Conservation (phyloP, 2,888 invertebrate genomes). For the Clivina fossor region DNA sequence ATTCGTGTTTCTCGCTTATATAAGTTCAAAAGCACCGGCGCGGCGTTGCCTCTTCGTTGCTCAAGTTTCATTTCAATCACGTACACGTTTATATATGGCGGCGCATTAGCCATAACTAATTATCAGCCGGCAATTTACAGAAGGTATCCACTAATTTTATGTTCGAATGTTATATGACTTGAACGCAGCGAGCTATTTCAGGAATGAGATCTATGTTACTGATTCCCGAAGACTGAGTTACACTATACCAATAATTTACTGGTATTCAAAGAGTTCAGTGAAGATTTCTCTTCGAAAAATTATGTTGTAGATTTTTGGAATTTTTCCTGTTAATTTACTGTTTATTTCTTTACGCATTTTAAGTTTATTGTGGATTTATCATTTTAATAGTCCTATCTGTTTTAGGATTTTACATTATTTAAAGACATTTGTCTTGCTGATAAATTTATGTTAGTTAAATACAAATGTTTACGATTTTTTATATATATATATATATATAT, state of each 20-base stretch:
- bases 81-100: conserved; percentile 22
- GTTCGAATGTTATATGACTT: conserved; percentile 16
- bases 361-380: no score
- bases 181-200: conserved; percentile 22
- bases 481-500: no score
- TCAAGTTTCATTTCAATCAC: conserved; percentile 28
- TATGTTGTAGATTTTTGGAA: conserved; percentile 19
- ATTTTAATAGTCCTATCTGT: no score
- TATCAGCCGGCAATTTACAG: conserved; percentile 26
- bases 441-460: no score
- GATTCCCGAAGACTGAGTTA: conserved; percentile 25
- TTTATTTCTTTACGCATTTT: no score
- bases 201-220: conserved; percentile 26
- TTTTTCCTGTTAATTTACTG: no score
- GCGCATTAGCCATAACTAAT: conserved; percentile 32
- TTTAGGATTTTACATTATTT: no score
- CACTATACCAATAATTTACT: conserved; percentile 17
- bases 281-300: no score
- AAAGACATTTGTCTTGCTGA: no score
- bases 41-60: conserved; percentile 12
- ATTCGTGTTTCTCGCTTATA: background rate
- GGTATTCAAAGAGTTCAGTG: conserved; percentile 10
- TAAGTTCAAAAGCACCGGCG: conserved; percentile 22
- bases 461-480: no score
- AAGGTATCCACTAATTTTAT: conserved; percentile 30